Evolutionary conservation across 2,797 vertebrate genomes (phyloP), one percentile per base, ranked within the genome.

Genomic region (Borostomias antarcticus): DNA sequence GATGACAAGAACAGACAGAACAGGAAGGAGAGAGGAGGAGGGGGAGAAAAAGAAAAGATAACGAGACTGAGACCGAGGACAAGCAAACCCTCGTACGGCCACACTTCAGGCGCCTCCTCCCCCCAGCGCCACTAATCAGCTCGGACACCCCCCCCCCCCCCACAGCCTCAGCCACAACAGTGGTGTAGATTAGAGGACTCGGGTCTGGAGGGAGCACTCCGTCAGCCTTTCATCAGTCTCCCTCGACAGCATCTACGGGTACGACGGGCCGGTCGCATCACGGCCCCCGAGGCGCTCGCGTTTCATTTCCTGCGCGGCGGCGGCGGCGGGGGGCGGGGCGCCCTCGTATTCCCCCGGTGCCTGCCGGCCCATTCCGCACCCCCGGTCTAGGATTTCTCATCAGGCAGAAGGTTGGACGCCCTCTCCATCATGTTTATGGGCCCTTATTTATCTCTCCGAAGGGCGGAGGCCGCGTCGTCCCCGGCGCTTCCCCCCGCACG

Each of bases 361-460:
- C 37, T 28, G 35, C 15, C 23, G 13, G 58, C 25, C 6, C 58
- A 25, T 17, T 1, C n/a, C n/a, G 17, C 32, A 23, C 37, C 32
- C 37, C 40, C 40, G 9, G 13, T 45, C 64, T 23, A 40, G 62
- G 59, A 62, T 65, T 81, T 77, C 79, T 85, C 78, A 56, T 66
- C 60, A 72, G 72, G 74, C 66, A 67, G 72, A 85, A 85, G 81
- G 85, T 82, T 73, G 77, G 84, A 79, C 70, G 53, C 65, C 75
- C 74, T 82, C 83, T 89, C 75, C 66, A 86, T 92, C 85, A 88
- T 64, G 61, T 89, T 91, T 89, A 89, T 82, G 78, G 80, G 71
- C n/a, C 30, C 74, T 83, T 78, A 72, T 83, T 84, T 76, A 82
- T 82, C 37, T 61, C 72, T 61, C 73, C 60, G 70, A 80, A 70